Conservation (phyloP, 2,113 vertebrate genomes). For the Gallinago jamesoni region DNA sequence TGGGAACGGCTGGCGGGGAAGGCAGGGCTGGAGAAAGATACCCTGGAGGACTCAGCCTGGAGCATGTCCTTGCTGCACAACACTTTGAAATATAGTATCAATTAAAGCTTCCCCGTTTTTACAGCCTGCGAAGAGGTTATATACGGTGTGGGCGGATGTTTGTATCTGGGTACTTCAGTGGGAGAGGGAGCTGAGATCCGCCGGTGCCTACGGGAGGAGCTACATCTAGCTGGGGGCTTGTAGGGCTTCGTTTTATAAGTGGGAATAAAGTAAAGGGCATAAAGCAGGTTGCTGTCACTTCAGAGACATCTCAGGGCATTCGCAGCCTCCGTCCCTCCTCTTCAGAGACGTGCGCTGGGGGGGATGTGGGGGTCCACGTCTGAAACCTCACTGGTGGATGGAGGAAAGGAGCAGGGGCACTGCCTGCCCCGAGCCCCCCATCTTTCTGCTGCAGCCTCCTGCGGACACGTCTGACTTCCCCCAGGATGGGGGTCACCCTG, state of each 20-base stretch:
- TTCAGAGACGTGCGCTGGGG: fast-evolving
- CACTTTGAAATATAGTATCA: constrained; percentile 68
- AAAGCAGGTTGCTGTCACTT: constrained; percentile 1
- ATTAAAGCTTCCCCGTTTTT: constrained; percentile 66
- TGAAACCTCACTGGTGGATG: fast-evolving
- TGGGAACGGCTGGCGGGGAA: neutral
- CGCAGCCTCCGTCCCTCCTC: neutral
- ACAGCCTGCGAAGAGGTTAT: constrained; percentile 26
- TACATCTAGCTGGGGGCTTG: neutral
- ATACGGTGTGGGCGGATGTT: constrained; percentile 19
- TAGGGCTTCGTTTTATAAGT: neutral
- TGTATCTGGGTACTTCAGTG: neutral
- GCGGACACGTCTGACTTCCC: fast-evolving
- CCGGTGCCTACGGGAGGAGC: neutral
- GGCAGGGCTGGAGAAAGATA: neutral
- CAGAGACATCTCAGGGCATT: neutral
- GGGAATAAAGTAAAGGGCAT: constrained; percentile 15
- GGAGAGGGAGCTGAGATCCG: constrained; percentile 14
- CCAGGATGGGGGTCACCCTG: fast-evolving
- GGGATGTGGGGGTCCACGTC: neutral
- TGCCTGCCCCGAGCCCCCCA: fast-evolving
- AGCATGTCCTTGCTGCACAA: constrained; percentile 45
- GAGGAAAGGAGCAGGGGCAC: neutral
- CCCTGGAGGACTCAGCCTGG: constrained; percentile 4
- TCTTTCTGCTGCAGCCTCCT: neutral